A percentile compares a stretch with the other conserved stretches of the same genome.
Conservation (phyloP, 2,113 vertebrate species). For the Galemys pyrenaicus region DNA sequence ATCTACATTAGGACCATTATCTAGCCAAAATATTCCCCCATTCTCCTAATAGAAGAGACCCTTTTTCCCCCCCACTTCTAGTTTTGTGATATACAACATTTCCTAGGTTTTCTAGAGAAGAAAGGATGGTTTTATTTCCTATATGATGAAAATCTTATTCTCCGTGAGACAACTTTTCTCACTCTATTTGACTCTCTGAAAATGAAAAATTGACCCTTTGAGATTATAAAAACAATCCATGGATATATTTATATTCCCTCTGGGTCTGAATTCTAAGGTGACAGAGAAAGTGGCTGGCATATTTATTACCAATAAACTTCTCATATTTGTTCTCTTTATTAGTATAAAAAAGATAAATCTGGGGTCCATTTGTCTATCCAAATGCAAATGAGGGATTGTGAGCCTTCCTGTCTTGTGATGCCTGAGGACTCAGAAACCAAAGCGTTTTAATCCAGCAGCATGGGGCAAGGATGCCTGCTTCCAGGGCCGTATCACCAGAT, state of each 20-base stretch:
- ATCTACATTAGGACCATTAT: conserved; percentile 21
- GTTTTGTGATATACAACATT: conserved; percentile 37
- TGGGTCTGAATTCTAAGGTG: conserved; percentile 9
- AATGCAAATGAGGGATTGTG: conserved; percentile 6
- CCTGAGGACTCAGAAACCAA: not conserved
- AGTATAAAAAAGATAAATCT: conserved; percentile 48
- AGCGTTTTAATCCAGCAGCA: not conserved
- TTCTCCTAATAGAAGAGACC: not conserved
- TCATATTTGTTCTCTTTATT: conserved; percentile 32
- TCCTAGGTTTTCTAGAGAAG: not conserved
- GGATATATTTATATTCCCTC: conserved; percentile 33
- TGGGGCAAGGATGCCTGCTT: not conserved
- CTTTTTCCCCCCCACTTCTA: not conserved
- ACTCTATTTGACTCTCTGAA: conserved; percentile 5
- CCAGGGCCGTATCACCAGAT: not conserved
- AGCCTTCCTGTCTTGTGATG: not conserved
- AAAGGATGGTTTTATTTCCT: conserved; percentile 51
- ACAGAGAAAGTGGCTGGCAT: conserved; percentile 26
- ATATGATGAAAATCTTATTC: conserved; percentile 14
- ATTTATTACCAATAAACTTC: conserved; percentile 19
- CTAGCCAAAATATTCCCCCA: conserved; percentile 10
- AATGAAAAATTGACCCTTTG: conserved; percentile 55
- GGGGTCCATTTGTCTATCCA: not conserved
- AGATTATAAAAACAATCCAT: conserved; percentile 59
- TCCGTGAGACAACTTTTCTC: conserved; percentile 47